phyloP scores from a whole-genome alignment of 2,113 vertebrate genomes.

The Phoenicopterus ruber region DNA sequence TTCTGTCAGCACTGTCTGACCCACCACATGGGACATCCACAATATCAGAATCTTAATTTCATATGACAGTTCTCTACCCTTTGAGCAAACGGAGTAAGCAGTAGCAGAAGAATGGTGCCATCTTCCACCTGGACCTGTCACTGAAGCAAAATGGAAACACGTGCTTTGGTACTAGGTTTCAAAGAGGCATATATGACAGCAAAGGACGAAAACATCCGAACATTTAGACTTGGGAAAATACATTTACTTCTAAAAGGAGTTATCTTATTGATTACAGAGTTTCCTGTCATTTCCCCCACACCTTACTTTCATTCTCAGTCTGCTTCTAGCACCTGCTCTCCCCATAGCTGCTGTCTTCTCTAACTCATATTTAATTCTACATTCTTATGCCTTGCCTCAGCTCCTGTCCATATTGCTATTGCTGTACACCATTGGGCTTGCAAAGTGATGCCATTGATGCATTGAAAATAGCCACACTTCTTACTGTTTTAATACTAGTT shows the following conservation, averaged over 20 bases:
- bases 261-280: neutral
- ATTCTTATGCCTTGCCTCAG: neutral
- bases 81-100: neutral
- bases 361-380: neutral
- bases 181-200: neutral
- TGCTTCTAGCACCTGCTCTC: neutral
- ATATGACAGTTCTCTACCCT: conserved; percentile 28
- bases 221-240: neutral
- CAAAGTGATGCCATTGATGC: neutral
- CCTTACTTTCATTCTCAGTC: neutral
- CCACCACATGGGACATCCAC: neutral
- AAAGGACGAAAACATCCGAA: neutral
- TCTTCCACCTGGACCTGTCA: neutral
- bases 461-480: neutral
- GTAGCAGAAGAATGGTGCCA: neutral
- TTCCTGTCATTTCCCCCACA: neutral
- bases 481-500: neutral
- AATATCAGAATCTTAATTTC: neutral
- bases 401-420: neutral
- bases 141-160: neutral
- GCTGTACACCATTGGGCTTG: neutral
- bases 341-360: neutral
- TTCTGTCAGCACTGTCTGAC: neutral
- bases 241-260: neutral
- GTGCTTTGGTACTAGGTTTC: neutral